Base-by-base conservation (phyloP, 2,888 invertebrate genomes). In the Gasteruption jaculator region DNA sequence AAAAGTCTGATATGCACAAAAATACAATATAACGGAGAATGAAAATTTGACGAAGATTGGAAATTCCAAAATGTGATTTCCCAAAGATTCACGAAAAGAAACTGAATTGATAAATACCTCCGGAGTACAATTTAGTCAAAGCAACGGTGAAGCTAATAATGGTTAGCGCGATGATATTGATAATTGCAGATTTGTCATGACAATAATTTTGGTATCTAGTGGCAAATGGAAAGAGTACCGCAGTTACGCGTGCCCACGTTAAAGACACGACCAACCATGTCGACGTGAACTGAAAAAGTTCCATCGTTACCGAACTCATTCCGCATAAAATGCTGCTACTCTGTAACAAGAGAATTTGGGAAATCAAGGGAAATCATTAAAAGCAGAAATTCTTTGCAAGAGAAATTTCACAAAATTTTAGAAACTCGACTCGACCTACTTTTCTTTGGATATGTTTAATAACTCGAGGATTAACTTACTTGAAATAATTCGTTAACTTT, bases 211-310 rank as follows among this genome's bases (percentile, higher is more conserved):
- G 46, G 15, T 52, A 48, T 26, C 45, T 54, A 27, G 52, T 54
- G 36, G 47, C 55, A 19, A 62, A 48, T 14, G 63, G 62, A 44
- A 61, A 62, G 27, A 61, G 53, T 18, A 62, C 49, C 8, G 57
- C 63, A 16, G 61, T 52, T 12, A 67, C 65, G n/a, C 67, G 55
- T 6, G 60, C 56, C 62, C 62, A 63, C 4, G 71, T 71, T 19
- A 71, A 58, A n/a, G 58, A 60, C 5, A 71, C 69, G 5, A 71
- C 67, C 30, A 71, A 50, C 70, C 70, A 71, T 7, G 68, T 67
- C 3, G 69, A 68, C 11, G 63, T 65, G 32, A 65, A 61, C 54
- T 68, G 69, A 46, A 70, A 70, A 25, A 62, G 52, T 43, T 63
- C 62, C 62, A 63, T 62, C 3, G 46, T 54, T 11, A 60, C 46